Evolutionary conservation across 2,113 vertebrate species (phyloP), one percentile per base, ranked within the genome.

Genomic region (Chaenocephalus aceratus): DNA sequence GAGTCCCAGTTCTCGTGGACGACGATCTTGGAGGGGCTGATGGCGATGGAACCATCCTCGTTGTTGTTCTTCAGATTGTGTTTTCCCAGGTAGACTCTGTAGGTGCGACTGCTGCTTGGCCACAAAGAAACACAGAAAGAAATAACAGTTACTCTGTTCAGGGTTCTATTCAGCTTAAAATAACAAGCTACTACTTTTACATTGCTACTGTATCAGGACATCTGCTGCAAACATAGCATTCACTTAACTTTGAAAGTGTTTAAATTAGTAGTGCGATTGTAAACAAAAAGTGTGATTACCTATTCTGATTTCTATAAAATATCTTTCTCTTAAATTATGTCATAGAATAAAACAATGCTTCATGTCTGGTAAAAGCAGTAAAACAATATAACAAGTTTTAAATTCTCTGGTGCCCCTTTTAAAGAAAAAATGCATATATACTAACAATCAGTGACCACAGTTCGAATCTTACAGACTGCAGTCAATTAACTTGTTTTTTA

Each of bases 41-140:
- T 7, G 3, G 93, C 86, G 10, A 94, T 0, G 0, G 96, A 96
- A 13, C 94, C 95, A 0, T 62, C 0, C 75, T 98, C 97, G 0
- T 7, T 30, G 26, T 2, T 0, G 5, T 1, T n/a, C 9, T 82
- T 30, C 21, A 98, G 94, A 71, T 90, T 95, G 83, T 97, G 95
- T 54, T 95, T 96, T n/a, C 97, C 97, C 62, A 98, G 86, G 51
- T 86, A 66, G 9, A 97, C 96, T n/a, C 91, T 94, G 79, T 97
- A 97, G 44, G 90, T 93, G 81, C 85, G 83, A 53, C 92, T 94
- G 62, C 95, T 95, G 74, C 84, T 86, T 26, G 18, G n/a, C 11
- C 69, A 44, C 10, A 83, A 52, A 36, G 45, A 15, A 68, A 6
- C 30, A 71, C 12, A 66, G n/a, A 48, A 44, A 48, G 48, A 75